These are phyloP conservation scores for Drosophila repleta DNA, from an alignment of 1,140 invertebrate species.

Conservation along the genomic window DNA sequence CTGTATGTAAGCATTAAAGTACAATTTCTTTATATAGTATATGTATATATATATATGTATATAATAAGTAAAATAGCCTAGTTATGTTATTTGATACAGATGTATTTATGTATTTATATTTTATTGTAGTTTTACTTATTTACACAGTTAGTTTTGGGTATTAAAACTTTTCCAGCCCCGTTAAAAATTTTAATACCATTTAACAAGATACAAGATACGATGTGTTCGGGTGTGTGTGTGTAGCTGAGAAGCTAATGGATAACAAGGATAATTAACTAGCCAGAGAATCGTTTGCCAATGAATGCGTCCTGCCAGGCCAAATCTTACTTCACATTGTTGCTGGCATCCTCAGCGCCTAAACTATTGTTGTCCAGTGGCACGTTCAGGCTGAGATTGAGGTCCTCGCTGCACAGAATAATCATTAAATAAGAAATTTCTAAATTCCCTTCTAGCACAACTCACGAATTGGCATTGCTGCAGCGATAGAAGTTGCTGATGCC, in stretches of 20 bases:
- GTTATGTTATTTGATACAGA: conserved; percentile 24
- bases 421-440: background rate
- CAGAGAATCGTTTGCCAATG: conserved; percentile 45
- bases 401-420: conserved; percentile 18
- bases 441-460: too few species aligned
- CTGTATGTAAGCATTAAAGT: conserved; percentile 5
- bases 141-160: conserved; percentile 48
- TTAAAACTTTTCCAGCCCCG: conserved; percentile 80
- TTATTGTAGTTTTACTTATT: conserved; percentile 31
- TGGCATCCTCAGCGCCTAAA: conserved; percentile 34
- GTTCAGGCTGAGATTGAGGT: conserved; percentile 38
- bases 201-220: conserved; percentile 24
- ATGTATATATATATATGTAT: background rate
- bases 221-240: background rate
- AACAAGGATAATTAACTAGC: conserved; percentile 41
- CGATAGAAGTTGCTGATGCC: conserved; percentile 69
- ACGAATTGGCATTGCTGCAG: conserved; percentile 62
- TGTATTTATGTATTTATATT: conserved; percentile 9
- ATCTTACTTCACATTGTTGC: conserved; percentile 30
- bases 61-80: conserved; percentile 11
- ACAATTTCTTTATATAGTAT: conserved; percentile 9
- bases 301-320: conserved; percentile 13
- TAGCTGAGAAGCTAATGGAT: conserved; percentile 33
- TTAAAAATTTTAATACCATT: conserved; percentile 71
- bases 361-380: conserved; percentile 29